These are phyloP conservation scores for Lamellibrachia satsuma DNA, from an alignment of 2,888 invertebrate genomes.

Conservation along the genomic window DNA sequence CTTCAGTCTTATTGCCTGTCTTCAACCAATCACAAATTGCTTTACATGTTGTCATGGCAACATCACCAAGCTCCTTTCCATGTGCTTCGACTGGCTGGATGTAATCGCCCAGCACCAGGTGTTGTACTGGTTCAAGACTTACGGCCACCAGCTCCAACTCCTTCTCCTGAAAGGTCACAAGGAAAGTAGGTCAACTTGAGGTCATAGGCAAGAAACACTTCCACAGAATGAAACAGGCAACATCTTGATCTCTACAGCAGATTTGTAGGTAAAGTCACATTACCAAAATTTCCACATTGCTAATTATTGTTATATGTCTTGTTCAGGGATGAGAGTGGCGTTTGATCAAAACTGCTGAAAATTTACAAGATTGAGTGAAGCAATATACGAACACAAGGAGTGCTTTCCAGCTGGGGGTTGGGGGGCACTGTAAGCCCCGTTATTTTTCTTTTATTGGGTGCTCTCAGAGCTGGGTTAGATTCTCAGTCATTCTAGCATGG, in stretches of 20 bases:
- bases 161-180: slow-evolving; percentile 24
- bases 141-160: slow-evolving; percentile 24
- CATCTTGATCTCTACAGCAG: not conserved
- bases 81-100: not conserved
- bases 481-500: too few relatives aligned
- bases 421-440: too few relatives aligned
- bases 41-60: not conserved
- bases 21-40: slow-evolving; percentile 22
- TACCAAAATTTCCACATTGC: not conserved
- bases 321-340: too few relatives aligned
- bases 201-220: not conserved
- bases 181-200: not conserved
- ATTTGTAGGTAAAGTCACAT: not conserved
- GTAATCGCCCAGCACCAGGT: not conserved
- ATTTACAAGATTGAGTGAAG: too few relatives aligned
- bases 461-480: too few relatives aligned
- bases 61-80: not conserved
- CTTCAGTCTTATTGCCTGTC: slow-evolving; percentile 7
- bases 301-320: too few relatives aligned
- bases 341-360: too few relatives aligned
- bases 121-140: slow-evolving; percentile 21
- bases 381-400: too few relatives aligned
- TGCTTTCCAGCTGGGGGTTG: too few relatives aligned
- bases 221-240: not conserved
- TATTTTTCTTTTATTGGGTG: too few relatives aligned